Evolutionary conservation across 1,140 invertebrate species (phyloP).

Genomic region (Drosophila grimshawi): DNA sequence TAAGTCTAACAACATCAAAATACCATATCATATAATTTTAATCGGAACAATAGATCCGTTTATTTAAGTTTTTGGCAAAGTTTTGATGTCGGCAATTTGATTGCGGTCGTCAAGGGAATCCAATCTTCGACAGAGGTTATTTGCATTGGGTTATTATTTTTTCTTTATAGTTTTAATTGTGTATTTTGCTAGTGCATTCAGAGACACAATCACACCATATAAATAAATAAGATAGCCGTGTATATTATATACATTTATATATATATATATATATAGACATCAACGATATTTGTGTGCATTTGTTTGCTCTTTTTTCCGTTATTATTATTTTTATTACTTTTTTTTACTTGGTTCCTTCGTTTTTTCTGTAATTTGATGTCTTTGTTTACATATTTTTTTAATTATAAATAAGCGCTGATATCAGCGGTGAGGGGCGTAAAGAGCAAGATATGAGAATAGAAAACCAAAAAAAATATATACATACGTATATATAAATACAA

Average conservation of each 20-base stretch:
- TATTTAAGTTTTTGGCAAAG: too few relatives aligned
- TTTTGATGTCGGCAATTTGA: too few relatives aligned
- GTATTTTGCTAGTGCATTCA: slow-evolving; percentile 31
- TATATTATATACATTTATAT: background rate
- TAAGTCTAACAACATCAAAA: too few relatives aligned
- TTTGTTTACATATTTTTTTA: slow-evolving; percentile 53
- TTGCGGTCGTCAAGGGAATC: too few relatives aligned
- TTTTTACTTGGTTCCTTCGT: background rate
- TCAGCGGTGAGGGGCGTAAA: slow-evolving; percentile 19
- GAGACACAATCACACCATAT: slow-evolving; percentile 19
- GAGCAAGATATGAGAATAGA: slow-evolving; percentile 13
- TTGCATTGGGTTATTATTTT: slow-evolving; percentile 27
- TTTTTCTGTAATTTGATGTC: slow-evolving; percentile 39
- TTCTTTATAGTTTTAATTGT: slow-evolving; percentile 27
- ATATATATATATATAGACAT: slow-evolving; percentile 3
- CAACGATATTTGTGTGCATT: slow-evolving; percentile 16
- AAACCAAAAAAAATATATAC: background rate
- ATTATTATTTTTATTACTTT: slow-evolving; percentile 16
- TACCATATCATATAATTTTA: too few relatives aligned
- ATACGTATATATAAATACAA: background rate
- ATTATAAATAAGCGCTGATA: slow-evolving; percentile 66
- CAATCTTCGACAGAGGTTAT: too few relatives aligned
- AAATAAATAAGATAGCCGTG: slow-evolving; percentile 7
- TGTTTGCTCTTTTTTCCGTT: slow-evolving; percentile 27
- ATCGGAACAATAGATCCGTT: too few relatives aligned